A percentile compares a stretch with the other conserved stretches of the same genome.
phyloP scores from a whole-genome alignment of 2,888 invertebrate species.

The Osedax fenrisi region DNA sequence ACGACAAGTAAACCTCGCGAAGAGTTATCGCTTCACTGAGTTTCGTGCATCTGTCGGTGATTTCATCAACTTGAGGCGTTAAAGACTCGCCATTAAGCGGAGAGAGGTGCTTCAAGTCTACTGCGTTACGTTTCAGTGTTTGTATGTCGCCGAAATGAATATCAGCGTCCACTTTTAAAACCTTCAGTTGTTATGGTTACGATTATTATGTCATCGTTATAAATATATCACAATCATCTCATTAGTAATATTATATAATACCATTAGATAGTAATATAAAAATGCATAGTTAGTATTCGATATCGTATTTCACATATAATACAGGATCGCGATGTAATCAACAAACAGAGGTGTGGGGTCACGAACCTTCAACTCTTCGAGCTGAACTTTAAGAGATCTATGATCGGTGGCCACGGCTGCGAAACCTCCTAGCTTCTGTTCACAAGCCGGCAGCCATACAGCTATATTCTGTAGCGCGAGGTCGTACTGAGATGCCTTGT shows the following conservation, averaged over 20 bases:
- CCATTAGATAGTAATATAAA: too few relatives aligned
- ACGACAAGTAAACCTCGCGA: constrained; percentile 43
- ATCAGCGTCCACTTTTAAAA: constrained; percentile 44
- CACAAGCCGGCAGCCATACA: constrained; percentile 55
- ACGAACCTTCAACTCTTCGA: constrained; percentile 65
- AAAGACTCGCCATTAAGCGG: constrained; percentile 47
- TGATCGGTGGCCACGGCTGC: constrained; percentile 79
- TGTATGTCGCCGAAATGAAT: constrained; percentile 47
- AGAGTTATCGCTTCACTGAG: constrained; percentile 44
- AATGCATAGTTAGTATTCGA: too few relatives aligned
- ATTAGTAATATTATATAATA: too few relatives aligned
- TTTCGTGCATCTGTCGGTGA: constrained; percentile 48
- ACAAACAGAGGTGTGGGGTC: too few relatives aligned
- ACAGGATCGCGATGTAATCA: too few relatives aligned
- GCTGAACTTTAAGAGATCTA: constrained; percentile 68
- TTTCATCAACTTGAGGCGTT: constrained; percentile 42
- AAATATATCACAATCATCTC: too few relatives aligned
- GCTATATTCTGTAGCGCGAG: constrained; percentile 44
- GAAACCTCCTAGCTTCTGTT: constrained; percentile 73
- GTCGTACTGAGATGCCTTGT: constrained; percentile 45
- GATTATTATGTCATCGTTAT: background rate
- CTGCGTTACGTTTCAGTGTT: constrained; percentile 46
- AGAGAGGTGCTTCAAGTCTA: constrained; percentile 45
- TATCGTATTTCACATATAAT: too few relatives aligned
- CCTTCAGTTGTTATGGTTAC: constrained; percentile 36